phyloP scores from a whole-genome alignment of 2,888 invertebrate species.

The Hirtodrosophila duncani region DNA sequence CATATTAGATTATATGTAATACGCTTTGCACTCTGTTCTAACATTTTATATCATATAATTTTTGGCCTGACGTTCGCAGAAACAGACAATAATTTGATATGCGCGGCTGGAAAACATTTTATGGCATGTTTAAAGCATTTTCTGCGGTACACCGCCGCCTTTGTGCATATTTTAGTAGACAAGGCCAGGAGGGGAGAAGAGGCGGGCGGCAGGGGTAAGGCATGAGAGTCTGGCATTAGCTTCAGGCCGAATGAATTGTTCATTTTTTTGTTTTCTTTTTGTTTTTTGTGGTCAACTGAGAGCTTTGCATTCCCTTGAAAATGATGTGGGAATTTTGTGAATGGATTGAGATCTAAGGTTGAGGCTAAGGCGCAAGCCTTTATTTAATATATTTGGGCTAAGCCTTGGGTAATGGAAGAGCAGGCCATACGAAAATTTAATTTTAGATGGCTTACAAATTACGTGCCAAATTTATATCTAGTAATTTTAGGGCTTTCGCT shows the following conservation, averaged over 20 bases:
- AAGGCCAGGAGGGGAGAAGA: too few relatives aligned
- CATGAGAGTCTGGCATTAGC: background rate
- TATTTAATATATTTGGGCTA: too few relatives aligned
- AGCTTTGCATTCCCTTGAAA: too few relatives aligned
- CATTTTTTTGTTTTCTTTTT: slow-evolving; percentile 8
- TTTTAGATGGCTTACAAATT: too few relatives aligned
- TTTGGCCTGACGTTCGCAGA: slow-evolving; percentile 11
- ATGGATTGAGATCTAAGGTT: too few relatives aligned
- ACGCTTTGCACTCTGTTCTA: slow-evolving; percentile 5
- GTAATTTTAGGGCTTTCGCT: too few relatives aligned
- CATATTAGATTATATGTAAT: slow-evolving; percentile 47
- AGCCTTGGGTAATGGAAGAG: too few relatives aligned
- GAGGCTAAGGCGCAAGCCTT: too few relatives aligned
- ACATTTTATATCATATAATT: too few relatives aligned
- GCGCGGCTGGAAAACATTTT: slow-evolving; percentile 37
- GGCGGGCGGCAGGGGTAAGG: slow-evolving; percentile 7
- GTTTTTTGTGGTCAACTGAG: slow-evolving; percentile 30
- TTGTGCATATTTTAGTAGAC: slow-evolving; percentile 26
- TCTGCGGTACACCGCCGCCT: slow-evolving; percentile 15
- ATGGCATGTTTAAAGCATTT: slow-evolving; percentile 22
- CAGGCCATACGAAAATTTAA: too few relatives aligned
- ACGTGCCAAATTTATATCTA: too few relatives aligned
- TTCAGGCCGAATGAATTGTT: slow-evolving; percentile 10
- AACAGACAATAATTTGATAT: slow-evolving; percentile 39
- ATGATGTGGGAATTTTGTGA: slow-evolving; percentile 20